These are phyloP conservation scores for Trissolcus basalis DNA, from an alignment of 1,140 invertebrate species.

Conservation along the genomic window DNA sequence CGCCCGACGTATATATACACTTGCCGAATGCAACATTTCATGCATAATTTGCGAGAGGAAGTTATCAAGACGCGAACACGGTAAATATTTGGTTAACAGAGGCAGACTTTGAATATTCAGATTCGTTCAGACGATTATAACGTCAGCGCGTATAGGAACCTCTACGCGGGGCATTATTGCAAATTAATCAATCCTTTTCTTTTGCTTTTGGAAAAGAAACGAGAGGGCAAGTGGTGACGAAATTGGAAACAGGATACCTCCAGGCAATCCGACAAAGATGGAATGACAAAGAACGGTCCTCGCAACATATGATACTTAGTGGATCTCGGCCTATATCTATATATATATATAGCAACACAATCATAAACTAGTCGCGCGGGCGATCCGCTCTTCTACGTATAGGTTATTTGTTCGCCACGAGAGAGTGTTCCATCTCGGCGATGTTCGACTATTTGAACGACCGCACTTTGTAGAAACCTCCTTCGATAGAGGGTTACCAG, in stretches of 20 bases:
- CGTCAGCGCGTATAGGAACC: neutral
- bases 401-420: slow-evolving; percentile 63
- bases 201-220: neutral
- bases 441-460: slow-evolving; percentile 62
- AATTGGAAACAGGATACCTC: slow-evolving; percentile 39
- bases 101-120: slow-evolving; percentile 14
- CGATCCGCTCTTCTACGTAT: slow-evolving; percentile 67
- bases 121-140: slow-evolving; percentile 2
- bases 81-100: slow-evolving; percentile 35
- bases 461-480: slow-evolving; percentile 33
- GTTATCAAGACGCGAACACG: slow-evolving; percentile 18
- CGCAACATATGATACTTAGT: slow-evolving; percentile 53
- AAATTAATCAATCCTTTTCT: neutral
- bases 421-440: slow-evolving; percentile 40
- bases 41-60: slow-evolving; percentile 38
- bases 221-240: slow-evolving; percentile 19
- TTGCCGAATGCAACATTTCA: slow-evolving; percentile 27
- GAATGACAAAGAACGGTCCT: slow-evolving; percentile 45
- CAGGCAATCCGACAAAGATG: slow-evolving; percentile 32
- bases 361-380: slow-evolving; percentile 42
- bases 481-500: slow-evolving; percentile 25
- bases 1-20: slow-evolving; percentile 14
- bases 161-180: neutral
- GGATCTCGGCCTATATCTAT: slow-evolving; percentile 20
- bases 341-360: no score